These are phyloP conservation scores for Calyptomena viridis DNA, from an alignment of 2,113 vertebrate species.

Conservation along the genomic window DNA sequence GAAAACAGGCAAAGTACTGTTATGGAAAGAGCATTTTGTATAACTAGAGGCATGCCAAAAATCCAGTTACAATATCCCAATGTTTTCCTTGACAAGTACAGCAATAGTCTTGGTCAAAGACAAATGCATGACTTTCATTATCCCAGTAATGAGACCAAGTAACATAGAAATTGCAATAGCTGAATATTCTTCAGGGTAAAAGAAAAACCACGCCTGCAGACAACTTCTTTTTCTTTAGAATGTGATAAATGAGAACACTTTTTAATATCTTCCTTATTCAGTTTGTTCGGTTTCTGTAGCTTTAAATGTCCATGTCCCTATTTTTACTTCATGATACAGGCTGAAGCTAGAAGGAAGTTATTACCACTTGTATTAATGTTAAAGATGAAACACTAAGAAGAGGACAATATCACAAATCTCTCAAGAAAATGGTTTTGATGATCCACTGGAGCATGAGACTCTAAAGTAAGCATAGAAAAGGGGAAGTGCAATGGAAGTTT, in stretches of 20 bases:
- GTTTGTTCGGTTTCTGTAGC: background rate
- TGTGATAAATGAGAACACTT: background rate
- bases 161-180: background rate
- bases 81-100: background rate
- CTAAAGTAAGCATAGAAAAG: background rate
- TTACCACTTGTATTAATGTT: background rate
- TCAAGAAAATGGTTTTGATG: background rate
- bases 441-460: background rate
- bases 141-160: background rate
- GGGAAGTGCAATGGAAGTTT: background rate
- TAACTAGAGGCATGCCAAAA: background rate
- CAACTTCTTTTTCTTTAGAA: background rate
- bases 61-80: background rate
- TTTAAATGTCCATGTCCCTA: background rate
- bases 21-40: background rate
- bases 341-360: background rate
- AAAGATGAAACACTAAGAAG: background rate
- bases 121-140: background rate
- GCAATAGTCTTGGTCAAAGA: background rate
- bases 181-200: background rate
- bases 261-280: background rate
- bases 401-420: background rate
- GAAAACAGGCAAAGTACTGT: background rate
- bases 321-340: background rate
- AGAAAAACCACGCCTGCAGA: background rate